Percentiles rank a stretch among this genome's conserved stretches.
Conservation (phyloP, 2,888 invertebrate species). For the Lacanobia oleracea region DNA sequence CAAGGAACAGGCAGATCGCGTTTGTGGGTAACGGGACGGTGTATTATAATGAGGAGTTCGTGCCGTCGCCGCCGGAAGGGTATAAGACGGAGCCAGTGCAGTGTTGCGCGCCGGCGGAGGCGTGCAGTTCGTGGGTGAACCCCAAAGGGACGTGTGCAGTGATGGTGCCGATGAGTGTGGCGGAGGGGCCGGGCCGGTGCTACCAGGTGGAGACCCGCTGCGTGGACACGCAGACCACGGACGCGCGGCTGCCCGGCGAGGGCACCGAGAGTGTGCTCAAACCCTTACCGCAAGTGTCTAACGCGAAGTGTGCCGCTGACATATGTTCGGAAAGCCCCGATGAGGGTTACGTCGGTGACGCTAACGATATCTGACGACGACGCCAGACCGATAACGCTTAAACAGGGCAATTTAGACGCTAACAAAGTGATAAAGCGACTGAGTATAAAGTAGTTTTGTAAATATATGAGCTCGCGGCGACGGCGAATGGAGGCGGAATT, state of each 20-base stretch:
- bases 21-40: slow-evolving; percentile 87
- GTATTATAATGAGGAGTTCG: slow-evolving; percentile 90
- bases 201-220: slow-evolving; percentile 91
- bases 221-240: slow-evolving; percentile 91
- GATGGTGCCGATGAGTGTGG: slow-evolving; percentile 86
- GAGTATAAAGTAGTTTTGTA: slow-evolving; percentile 86
- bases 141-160: slow-evolving; percentile 90
- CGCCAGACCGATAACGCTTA: slow-evolving; percentile 85
- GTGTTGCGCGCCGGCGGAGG: slow-evolving; percentile 85
- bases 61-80: slow-evolving; percentile 93
- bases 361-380: slow-evolving; percentile 93
- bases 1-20: slow-evolving; percentile 88
- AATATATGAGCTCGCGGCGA: slow-evolving; percentile 69
- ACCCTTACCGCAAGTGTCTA: slow-evolving; percentile 85
- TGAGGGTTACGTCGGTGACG: slow-evolving; percentile 96
- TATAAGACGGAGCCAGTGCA: slow-evolving; percentile 92
- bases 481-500: slow-evolving; percentile 64
- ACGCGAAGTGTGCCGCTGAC: slow-evolving; percentile 88
- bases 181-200: slow-evolving; percentile 86
- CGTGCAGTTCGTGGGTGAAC: slow-evolving; percentile 85
- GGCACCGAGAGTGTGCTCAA: slow-evolving; percentile 84
- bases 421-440: slow-evolving; percentile 89
- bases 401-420: slow-evolving; percentile 86
- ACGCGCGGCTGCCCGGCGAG: slow-evolving; percentile 85
- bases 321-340: slow-evolving; percentile 95